A percentile compares a stretch with the other conserved stretches of the same genome.
phyloP scores from a whole-genome alignment of 1,140 invertebrate species.

The Caenorhabditis inopinata region DNA sequence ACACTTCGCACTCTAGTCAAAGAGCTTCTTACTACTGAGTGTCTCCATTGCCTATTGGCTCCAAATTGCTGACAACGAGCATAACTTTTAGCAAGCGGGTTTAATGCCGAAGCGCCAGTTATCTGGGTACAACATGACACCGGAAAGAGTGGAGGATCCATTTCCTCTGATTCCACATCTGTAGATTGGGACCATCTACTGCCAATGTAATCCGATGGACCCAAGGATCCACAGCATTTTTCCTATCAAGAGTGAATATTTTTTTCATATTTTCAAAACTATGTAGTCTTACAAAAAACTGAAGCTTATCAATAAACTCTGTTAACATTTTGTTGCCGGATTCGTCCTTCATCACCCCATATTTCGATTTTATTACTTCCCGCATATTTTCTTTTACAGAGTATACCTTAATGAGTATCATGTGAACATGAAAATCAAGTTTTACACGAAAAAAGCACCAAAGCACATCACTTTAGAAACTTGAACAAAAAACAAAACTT shows the following conservation, averaged over 20 bases:
- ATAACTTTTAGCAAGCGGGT: conserved; percentile 43
- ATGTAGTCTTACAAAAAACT: conserved; percentile 50
- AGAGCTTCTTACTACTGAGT: conserved; percentile 26
- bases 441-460: not conserved
- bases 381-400: conserved; percentile 7
- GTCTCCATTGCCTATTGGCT: conserved; percentile 49
- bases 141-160: conserved; percentile 25
- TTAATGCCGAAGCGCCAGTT: conserved; percentile 45
- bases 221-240: conserved; percentile 47
- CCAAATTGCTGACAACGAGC: conserved; percentile 49
- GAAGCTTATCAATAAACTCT: conserved; percentile 49
- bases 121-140: conserved; percentile 45
- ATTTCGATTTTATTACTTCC: conserved; percentile 47
- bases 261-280: not conserved
- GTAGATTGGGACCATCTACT: conserved; percentile 42
- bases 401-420: not conserved
- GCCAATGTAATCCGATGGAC: conserved; percentile 39
- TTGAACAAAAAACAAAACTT: conserved; percentile 31
- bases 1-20: not conserved
- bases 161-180: not conserved
- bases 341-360: conserved; percentile 44
- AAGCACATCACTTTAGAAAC: not conserved
- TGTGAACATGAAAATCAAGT: not conserved
- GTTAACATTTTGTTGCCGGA: conserved; percentile 46
- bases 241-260: conserved; percentile 39